phyloP scores from a whole-genome alignment of 2,797 vertebrate species.

The Tauraco hartlaubi region DNA sequence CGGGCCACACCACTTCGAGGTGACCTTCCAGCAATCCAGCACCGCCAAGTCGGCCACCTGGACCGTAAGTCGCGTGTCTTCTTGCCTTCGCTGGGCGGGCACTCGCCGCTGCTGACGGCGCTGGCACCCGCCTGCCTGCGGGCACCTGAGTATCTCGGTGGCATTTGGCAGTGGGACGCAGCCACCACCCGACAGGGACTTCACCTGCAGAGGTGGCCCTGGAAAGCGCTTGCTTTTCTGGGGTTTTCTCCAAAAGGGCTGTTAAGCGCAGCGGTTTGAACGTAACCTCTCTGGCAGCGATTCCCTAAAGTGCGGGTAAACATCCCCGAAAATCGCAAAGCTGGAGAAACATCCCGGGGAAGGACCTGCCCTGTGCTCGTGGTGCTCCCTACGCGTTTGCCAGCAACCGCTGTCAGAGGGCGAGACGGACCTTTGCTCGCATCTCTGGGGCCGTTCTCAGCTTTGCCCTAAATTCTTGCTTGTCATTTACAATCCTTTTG shows the following conservation, averaged over 20 bases:
- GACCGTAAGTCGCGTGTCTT: conserved; percentile 90
- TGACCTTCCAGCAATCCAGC: conserved; percentile 99
- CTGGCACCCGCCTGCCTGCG: fast-evolving
- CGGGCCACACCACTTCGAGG: conserved; percentile 94
- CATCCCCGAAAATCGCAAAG: fast-evolving
- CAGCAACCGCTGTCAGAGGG: background rate
- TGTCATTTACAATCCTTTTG: background rate
- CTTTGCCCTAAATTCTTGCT: background rate
- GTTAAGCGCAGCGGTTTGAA: fast-evolving
- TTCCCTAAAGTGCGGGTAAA: background rate
- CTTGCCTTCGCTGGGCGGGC: background rate
- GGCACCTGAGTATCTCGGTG: fast-evolving
- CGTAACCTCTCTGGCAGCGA: fast-evolving
- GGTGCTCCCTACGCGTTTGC: background rate
- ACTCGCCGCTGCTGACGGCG: fast-evolving
- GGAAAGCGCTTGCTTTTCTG: background rate
- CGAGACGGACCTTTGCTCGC: fast-evolving
- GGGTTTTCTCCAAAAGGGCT: background rate
- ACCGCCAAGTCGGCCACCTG: conserved; percentile 98
- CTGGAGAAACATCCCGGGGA: background rate
- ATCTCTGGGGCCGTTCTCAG: background rate
- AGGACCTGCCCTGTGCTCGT: background rate
- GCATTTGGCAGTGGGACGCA: background rate
- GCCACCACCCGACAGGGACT: background rate
- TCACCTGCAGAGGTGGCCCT: background rate